phyloP scores from a whole-genome alignment of 1,140 invertebrate genomes.

The Catajapyx aquilonaris region DNA sequence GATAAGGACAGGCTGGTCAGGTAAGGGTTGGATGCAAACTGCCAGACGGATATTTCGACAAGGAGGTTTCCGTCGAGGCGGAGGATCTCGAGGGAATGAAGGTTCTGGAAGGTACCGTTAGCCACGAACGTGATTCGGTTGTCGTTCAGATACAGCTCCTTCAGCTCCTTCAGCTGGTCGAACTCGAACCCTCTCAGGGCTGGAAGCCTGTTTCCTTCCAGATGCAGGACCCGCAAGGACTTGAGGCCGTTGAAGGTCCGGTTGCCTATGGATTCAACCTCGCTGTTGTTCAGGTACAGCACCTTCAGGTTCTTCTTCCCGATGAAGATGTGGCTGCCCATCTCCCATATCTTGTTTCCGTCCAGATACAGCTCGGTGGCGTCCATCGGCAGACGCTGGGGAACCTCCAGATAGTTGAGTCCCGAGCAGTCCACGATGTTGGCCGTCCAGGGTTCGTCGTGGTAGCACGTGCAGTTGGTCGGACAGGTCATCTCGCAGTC shows the following conservation, averaged over 20 bases:
- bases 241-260: slow-evolving; percentile 76
- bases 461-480: slow-evolving; percentile 73
- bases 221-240: slow-evolving; percentile 54
- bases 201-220: slow-evolving; percentile 62
- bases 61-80: slow-evolving; percentile 66
- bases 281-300: slow-evolving; percentile 65
- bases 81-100: slow-evolving; percentile 56
- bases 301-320: slow-evolving; percentile 71
- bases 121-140: slow-evolving; percentile 57
- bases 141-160: slow-evolving; percentile 69
- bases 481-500: slow-evolving; percentile 91
- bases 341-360: slow-evolving; percentile 60
- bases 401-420: slow-evolving; percentile 48
- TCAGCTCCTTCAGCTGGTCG: slow-evolving; percentile 53
- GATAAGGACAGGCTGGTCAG: slow-evolving; percentile 39
- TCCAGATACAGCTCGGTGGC: slow-evolving; percentile 79
- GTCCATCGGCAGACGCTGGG: slow-evolving; percentile 75
- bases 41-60: slow-evolving; percentile 62
- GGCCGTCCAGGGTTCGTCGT: slow-evolving; percentile 77
- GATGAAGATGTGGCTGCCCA: slow-evolving; percentile 77
- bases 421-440: slow-evolving; percentile 80
- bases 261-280: slow-evolving; percentile 69
- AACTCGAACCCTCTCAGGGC: slow-evolving; percentile 75
- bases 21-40: slow-evolving; percentile 44
- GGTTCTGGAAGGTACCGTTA: slow-evolving; percentile 54